These are phyloP conservation scores for Oplegnathus fasciatus DNA, from an alignment of 2,113 vertebrate genomes.

Conservation along the genomic window DNA sequence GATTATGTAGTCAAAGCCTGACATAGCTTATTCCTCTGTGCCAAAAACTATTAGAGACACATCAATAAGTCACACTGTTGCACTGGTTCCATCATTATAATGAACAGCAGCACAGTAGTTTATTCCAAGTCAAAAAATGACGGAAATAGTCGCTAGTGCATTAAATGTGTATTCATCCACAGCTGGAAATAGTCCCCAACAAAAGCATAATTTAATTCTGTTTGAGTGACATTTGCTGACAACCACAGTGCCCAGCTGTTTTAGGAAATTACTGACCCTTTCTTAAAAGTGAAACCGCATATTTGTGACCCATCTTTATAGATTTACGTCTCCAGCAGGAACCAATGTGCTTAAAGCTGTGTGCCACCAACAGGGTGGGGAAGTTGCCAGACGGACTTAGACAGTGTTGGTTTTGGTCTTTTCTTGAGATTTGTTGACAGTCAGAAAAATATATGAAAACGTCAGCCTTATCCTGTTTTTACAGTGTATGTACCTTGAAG, in stretches of 20 bases:
- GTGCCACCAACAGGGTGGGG: background rate
- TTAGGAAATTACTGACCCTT: background rate
- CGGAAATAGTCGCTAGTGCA: too few relatives aligned
- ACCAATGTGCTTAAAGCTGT: background rate
- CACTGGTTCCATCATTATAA: background rate
- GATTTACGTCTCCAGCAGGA: background rate
- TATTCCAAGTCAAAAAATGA: background rate
- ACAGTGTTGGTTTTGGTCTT: background rate
- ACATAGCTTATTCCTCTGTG: too few relatives aligned
- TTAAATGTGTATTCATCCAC: background rate
- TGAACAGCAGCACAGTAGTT: background rate
- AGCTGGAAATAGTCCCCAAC: background rate
- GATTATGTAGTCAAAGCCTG: background rate
- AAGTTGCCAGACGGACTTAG: background rate
- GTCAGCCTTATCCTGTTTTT: slow-evolving; percentile 7
- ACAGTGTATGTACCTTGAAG: slow-evolving; percentile 46
- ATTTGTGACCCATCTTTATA: background rate
- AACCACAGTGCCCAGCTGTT: background rate
- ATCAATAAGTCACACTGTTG: background rate
- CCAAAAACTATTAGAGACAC: background rate
- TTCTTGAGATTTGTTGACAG: slow-evolving; percentile 20
- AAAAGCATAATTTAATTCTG: background rate
- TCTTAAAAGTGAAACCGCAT: too few relatives aligned
- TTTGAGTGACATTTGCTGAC: background rate
- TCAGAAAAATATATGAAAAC: background rate